Evolutionary conservation across 2,113 vertebrate species (phyloP).

Genomic region (Microcebus lehilahytsara): DNA sequence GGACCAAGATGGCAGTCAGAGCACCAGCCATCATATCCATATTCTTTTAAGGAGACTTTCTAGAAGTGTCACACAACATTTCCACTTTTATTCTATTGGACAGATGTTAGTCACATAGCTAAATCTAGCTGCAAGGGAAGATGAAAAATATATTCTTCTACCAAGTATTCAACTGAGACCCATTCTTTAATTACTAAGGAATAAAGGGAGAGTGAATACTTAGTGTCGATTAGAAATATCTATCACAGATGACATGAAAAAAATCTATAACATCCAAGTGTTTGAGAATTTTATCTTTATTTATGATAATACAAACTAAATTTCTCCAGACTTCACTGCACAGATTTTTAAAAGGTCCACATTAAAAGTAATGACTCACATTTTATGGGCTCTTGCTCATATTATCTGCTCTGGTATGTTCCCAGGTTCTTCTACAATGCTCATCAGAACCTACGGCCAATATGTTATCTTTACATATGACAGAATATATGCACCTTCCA

Average conservation of each 20-base stretch:
- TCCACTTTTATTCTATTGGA: neutral
- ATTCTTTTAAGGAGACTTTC: neutral
- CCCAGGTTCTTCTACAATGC: neutral
- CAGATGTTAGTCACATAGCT: neutral
- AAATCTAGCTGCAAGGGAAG: neutral
- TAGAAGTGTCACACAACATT: neutral
- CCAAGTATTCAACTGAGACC: neutral
- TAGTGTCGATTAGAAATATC: neutral
- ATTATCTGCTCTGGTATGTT: neutral
- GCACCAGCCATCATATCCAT: neutral
- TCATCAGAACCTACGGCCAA: neutral
- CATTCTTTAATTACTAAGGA: neutral
- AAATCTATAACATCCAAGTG: neutral
- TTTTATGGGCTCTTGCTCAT: neutral
- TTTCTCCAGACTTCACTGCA: neutral
- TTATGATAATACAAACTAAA: neutral
- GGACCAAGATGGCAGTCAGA: neutral
- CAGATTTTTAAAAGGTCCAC: neutral
- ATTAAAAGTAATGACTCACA: neutral
- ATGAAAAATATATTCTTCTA: neutral
- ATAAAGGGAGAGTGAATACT: neutral
- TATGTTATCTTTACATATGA: neutral
- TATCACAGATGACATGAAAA: neutral
- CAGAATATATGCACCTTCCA: neutral
- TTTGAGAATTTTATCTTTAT: neutral